Base-by-base conservation (phyloP, 1,140 invertebrate genomes). In the Agrilus planipennis region DNA sequence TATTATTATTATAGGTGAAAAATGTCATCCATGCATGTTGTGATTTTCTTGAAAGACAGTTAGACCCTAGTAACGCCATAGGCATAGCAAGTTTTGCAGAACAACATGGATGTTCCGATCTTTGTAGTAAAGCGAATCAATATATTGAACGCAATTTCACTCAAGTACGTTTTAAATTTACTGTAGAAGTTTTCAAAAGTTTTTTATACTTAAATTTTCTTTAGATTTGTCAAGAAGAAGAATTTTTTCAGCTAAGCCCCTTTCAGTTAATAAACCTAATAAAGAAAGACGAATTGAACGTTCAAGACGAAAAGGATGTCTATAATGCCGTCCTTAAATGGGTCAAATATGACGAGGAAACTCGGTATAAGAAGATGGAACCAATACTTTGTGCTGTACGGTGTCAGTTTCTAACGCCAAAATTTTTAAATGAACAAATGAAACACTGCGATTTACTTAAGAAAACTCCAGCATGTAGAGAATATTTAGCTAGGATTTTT, bases 51-150 rank as follows among this genome's bases (percentile, higher is more conserved):
- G 88, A 91, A 67, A 74, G 82, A 18, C 89, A 93, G 61, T 63
- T 93, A 40, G 86, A 92, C 60, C 86, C 89, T n/a, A 85, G 80
- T 41, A 93, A 93, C 65, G 89, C 87, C 15, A 90, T 93, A 40
- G 89, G 89, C 30, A 92, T 93, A 53, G 82, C 85, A 10, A 84
- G 82, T 64, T 93, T 91, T 66, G 87, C 88, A 0, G 85, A 90
- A 57, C 87, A 90, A 57, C 86, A 92, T 57, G 83, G 86, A 17
- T 93, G 89, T 60, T 71, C 74, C 15, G 79, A 84, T 25, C 69
- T 94, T 23, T 80, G 83, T 56, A 73, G 78, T 44, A 89, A 87
- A 65, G 88, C 88, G 2, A 84, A 88, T 61, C 76, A 84, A 50
- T 94, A 88, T 57, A 91, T 94, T 39, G 80, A 89, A 54, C 77